phyloP scores from a whole-genome alignment of 2,113 vertebrate species.

The Periophthalmus modestus region DNA sequence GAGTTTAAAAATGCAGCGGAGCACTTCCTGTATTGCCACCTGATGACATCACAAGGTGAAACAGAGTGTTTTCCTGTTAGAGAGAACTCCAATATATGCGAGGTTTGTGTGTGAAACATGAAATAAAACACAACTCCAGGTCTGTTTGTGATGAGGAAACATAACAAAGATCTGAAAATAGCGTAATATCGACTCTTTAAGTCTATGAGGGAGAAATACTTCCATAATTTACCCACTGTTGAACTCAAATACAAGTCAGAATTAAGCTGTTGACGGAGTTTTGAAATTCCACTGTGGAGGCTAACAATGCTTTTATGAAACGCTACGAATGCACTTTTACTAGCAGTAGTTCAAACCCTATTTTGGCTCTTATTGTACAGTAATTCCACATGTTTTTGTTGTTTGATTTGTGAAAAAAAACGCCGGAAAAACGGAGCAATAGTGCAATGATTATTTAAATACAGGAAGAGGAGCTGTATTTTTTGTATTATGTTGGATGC shows the following conservation, averaged over 20 bases:
- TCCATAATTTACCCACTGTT: not conserved
- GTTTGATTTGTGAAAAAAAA: conserved; percentile 71
- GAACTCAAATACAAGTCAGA: not conserved
- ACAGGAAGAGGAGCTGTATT: conserved; percentile 68
- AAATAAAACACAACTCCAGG: too few species aligned
- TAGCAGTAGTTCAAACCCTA: conserved; percentile 52
- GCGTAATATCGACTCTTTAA: too few species aligned
- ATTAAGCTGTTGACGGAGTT: not conserved
- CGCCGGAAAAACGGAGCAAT: conserved; percentile 72
- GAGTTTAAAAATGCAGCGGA: too few species aligned
- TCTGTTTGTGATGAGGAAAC: too few species aligned
- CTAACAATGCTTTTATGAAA: conserved; percentile 70
- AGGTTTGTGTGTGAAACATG: too few species aligned
- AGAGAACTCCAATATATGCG: too few species aligned
- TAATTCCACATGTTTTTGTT: conserved; percentile 31
- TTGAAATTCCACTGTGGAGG: conserved; percentile 12
- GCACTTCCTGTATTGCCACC: too few species aligned
- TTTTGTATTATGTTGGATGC: conserved; percentile 71
- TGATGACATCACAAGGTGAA: too few species aligned
- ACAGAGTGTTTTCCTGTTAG: too few species aligned
- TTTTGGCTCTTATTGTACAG: conserved; percentile 35
- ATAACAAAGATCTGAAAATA: too few species aligned
- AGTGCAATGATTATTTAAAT: conserved; percentile 79
- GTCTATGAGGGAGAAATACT: too few species aligned
- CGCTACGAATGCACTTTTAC: conserved; percentile 84